Evolutionary conservation across 1,140 invertebrate genomes (phyloP).

Genomic region (Solenopsis invicta): DNA sequence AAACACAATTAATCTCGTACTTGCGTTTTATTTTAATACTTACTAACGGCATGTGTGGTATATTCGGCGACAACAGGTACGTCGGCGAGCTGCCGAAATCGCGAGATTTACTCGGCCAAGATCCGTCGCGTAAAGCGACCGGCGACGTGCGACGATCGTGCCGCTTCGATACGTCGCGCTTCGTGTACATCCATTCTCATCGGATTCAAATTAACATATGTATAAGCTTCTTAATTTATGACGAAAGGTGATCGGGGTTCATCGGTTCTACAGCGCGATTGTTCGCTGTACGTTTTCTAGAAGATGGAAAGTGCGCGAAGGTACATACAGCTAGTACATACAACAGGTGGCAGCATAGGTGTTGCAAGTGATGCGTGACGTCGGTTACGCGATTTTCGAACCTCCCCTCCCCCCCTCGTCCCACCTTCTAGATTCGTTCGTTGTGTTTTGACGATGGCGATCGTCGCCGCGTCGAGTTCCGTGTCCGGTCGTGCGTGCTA

Average conservation of each 20-base stretch:
- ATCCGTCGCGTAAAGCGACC: not conserved
- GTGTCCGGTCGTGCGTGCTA: no score
- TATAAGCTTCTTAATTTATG: not conserved
- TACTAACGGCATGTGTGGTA: not conserved
- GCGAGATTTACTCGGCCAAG: not conserved
- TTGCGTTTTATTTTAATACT: constrained; percentile 9
- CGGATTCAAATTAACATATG: not conserved
- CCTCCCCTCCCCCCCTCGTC: not conserved
- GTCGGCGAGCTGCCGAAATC: not conserved
- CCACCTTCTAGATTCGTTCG: not conserved
- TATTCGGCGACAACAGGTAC: not conserved
- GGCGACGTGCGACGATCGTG: not conserved
- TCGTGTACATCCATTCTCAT: no score
- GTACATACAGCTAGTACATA: not conserved
- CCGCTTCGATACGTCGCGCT: not conserved
- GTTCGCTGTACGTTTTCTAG: not conserved
- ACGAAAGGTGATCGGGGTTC: not conserved
- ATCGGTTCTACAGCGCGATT: not conserved
- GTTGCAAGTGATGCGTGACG: not conserved
- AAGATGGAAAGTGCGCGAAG: not conserved
- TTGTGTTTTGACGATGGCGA: no score
- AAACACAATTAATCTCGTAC: not conserved
- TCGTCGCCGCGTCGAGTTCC: not conserved
- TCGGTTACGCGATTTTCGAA: not conserved
- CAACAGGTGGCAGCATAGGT: constrained; percentile 2